Evolutionary conservation across 2,888 invertebrate genomes (phyloP).

Genomic region (Limenitis camilla): DNA sequence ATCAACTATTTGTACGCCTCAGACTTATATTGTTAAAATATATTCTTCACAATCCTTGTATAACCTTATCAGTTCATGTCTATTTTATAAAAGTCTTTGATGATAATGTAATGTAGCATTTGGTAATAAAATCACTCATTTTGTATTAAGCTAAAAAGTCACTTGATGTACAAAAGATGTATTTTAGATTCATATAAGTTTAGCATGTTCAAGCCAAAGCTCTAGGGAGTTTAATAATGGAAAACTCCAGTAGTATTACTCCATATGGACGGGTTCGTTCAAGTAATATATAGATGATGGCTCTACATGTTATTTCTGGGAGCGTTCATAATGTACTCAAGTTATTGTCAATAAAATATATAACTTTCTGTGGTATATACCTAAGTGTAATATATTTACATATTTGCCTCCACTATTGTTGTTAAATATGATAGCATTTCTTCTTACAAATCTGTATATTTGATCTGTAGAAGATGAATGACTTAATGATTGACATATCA

Average conservation of each 20-base stretch:
- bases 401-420: too few species aligned
- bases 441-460: too few species aligned
- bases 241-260: conserved; percentile 9
- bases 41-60: too few species aligned
- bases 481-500: too few species aligned
- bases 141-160: too few species aligned
- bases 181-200: background rate
- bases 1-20: background rate
- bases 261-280: conserved; percentile 5
- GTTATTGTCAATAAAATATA: conserved; percentile 7
- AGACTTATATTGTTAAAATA: background rate
- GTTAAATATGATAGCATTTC: too few species aligned
- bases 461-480: too few species aligned
- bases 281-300: conserved; percentile 11
- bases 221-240: conserved; percentile 11
- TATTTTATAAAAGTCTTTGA: too few species aligned
- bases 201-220: conserved; percentile 4
- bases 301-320: conserved; percentile 5
- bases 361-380: background rate
- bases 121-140: too few species aligned
- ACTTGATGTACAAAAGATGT: background rate
- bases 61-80: too few species aligned
- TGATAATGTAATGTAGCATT: too few species aligned
- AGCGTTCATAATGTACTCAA: conserved; percentile 13
- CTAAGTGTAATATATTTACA: background rate